These are phyloP conservation scores for human DNA, from an alignment of 2,113 vertebrate species.

Conservation along the genomic window GRCh38 chr11:86802501-86803000, in stretches of 20 bases:
- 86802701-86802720: slow-evolving; percentile 61
- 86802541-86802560: slow-evolving; percentile 73
- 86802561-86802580: slow-evolving; percentile 64
- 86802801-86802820: slow-evolving; percentile 47
- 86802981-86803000: slow-evolving; percentile 46
- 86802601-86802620: slow-evolving; percentile 28
- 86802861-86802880: slow-evolving; percentile 60
- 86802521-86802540: slow-evolving; percentile 61
- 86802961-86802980: background rate
- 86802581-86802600: slow-evolving; percentile 49
- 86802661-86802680: slow-evolving; percentile 35
- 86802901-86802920: background rate
- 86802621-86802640: slow-evolving; percentile 58
- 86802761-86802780: slow-evolving; percentile 51
- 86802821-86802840: slow-evolving; percentile 68
- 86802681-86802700: slow-evolving; percentile 46
- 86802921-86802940: slow-evolving; percentile 58
- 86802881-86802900: background rate
- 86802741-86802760: slow-evolving; percentile 43
- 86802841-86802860: slow-evolving; percentile 67
- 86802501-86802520: slow-evolving; percentile 51
- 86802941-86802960: slow-evolving; percentile 30
- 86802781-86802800: background rate
- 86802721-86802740: slow-evolving; percentile 62
- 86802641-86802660: slow-evolving; percentile 16